phyloP scores from a whole-genome alignment of 2,113 vertebrate genomes.

The Lepisosteus oculatus region DNA sequence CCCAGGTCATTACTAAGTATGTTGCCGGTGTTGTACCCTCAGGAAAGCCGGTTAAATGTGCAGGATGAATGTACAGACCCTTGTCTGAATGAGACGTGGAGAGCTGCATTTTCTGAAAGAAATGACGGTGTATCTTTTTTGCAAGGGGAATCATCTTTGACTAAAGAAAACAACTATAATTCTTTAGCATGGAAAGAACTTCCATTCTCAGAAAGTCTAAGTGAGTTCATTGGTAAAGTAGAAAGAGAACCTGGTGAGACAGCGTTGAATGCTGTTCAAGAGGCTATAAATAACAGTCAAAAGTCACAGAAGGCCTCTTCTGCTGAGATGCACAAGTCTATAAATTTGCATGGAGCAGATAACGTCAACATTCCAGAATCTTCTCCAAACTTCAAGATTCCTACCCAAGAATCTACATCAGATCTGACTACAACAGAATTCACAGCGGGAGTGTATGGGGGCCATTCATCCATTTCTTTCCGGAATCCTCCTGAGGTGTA shows the following conservation, averaged over 20 bases:
- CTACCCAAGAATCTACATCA: background rate
- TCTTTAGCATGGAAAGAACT: conserved; percentile 62
- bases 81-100: conserved; percentile 22
- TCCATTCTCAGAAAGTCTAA: conserved; percentile 67
- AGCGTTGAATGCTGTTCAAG: background rate
- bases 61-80: conserved; percentile 21
- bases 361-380: background rate
- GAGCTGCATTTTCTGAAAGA: conserved; percentile 8
- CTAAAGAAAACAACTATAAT: background rate
- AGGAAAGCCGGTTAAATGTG: conserved; percentile 19
- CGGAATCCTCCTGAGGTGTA: background rate
- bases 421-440: background rate
- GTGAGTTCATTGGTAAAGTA: conserved; percentile 59
- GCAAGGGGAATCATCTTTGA: conserved; percentile 5
- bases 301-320: too few species aligned
- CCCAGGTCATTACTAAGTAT: background rate
- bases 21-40: background rate
- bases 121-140: conserved; percentile 15
- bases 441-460: background rate
- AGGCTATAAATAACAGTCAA: background rate
- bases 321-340: background rate
- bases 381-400: background rate
- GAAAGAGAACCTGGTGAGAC: conserved; percentile 33
- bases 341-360: background rate
- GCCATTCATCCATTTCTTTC: background rate